phyloP scores from a whole-genome alignment of 53 echinoderm and acorn worm genomes.

The Holothuria leucospilota region DNA sequence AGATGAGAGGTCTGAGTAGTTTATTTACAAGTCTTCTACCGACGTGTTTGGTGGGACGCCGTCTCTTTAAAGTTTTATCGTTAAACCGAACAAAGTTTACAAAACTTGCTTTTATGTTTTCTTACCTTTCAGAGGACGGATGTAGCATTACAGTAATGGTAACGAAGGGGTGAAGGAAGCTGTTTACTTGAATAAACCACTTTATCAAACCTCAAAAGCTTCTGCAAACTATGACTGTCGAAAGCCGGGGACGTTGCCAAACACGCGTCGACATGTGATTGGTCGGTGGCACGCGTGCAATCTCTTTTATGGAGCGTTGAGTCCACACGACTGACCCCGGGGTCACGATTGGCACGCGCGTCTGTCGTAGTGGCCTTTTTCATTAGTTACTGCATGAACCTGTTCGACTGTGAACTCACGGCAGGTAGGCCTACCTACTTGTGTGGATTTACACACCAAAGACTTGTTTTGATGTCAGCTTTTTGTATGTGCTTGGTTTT shows the following conservation, averaged over 20 bases:
- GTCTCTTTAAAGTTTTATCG: slow-evolving; percentile 35
- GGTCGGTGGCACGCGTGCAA: slow-evolving; percentile 31
- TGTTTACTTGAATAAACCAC: slow-evolving; percentile 18
- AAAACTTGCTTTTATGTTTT: slow-evolving; percentile 7
- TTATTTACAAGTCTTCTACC: too few relatives aligned
- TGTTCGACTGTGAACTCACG: too few relatives aligned
- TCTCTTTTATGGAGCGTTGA: neutral
- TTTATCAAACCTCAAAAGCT: slow-evolving; percentile 11
- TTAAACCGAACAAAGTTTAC: slow-evolving; percentile 37
- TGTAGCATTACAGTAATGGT: neutral
- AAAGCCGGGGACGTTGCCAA: neutral
- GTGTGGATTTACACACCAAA: too few relatives aligned
- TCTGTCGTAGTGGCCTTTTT: too few relatives aligned
- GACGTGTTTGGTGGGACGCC: neutral
- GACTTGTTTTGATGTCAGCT: too few relatives aligned
- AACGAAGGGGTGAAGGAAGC: neutral
- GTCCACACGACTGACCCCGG: slow-evolving; percentile 35
- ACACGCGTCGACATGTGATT: slow-evolving; percentile 17
- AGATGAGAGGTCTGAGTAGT: too few relatives aligned
- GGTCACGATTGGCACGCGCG: slow-evolving; percentile 29
- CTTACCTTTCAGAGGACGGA: slow-evolving; percentile 6
- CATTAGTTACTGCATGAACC: too few relatives aligned
- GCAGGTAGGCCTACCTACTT: too few relatives aligned
- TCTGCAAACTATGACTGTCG: neutral
- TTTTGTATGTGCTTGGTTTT: too few relatives aligned